Conservation (phyloP, 2,797 vertebrate genomes). For the Oceanodroma leucorhoa region DNA sequence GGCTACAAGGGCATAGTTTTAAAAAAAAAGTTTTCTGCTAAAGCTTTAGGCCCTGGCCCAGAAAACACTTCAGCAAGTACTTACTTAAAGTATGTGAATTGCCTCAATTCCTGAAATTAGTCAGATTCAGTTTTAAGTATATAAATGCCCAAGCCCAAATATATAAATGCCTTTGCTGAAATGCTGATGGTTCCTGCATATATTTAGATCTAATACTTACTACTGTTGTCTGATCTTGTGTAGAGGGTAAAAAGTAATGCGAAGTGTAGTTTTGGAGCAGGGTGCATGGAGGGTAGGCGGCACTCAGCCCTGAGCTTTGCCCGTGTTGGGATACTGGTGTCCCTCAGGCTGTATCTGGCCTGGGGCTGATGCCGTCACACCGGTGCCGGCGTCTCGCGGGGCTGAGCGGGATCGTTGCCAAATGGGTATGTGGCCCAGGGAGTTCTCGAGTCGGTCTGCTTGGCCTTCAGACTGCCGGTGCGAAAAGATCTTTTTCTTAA, state of each 20-base stretch:
- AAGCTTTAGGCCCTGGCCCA: neutral
- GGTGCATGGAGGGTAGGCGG: neutral
- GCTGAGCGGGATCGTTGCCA: neutral
- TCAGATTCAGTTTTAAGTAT: neutral
- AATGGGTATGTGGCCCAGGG: too few species aligned
- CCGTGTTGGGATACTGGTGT: neutral
- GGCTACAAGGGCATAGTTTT: neutral
- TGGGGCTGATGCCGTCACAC: neutral
- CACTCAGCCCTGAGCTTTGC: neutral
- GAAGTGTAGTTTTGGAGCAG: neutral
- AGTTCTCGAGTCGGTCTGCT: neutral
- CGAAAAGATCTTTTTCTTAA: fast-evolving
- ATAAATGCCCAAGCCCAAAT: neutral
- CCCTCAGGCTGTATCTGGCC: neutral
- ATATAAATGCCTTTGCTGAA: neutral
- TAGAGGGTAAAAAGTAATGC: neutral
- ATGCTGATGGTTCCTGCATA: neutral
- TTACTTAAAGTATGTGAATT: neutral
- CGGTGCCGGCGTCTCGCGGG: fast-evolving
- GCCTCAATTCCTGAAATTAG: constrained; percentile 19
- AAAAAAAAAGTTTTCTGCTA: neutral
- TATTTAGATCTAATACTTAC: neutral
- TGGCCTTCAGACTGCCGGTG: neutral
- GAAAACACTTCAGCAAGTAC: neutral
- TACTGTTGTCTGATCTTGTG: neutral